A percentile compares a stretch with the other conserved stretches of the same genome.
These are phyloP conservation scores for Smittia sp. DNA, from an alignment of 2,888 invertebrate species.

Conservation along the genomic window DNA sequence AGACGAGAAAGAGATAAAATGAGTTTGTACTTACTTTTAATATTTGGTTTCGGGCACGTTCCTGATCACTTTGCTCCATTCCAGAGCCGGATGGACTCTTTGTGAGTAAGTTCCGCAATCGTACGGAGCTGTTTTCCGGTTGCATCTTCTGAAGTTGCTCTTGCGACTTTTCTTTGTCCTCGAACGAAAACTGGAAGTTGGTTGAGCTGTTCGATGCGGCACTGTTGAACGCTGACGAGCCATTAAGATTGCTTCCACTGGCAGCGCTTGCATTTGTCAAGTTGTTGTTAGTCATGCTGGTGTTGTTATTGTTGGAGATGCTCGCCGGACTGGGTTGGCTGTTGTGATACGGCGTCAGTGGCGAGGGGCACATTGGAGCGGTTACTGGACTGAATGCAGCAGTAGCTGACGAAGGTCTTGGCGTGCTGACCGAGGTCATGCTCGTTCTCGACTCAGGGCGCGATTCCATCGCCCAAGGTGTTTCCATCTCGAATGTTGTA, in stretches of 20 bases:
- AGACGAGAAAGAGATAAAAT: neutral
- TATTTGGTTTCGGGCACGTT: conserved; percentile 47
- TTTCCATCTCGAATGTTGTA: conserved; percentile 62
- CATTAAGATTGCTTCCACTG: conserved; percentile 43
- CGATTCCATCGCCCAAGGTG: conserved; percentile 56
- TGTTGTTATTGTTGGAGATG: conserved; percentile 46
- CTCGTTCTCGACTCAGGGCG: conserved; percentile 66
- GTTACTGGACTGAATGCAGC: conserved; percentile 54
- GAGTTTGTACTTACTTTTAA: conserved; percentile 45
- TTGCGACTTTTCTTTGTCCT: conserved; percentile 45
- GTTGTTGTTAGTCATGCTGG: conserved; percentile 46
- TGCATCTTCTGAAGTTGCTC: conserved; percentile 42
- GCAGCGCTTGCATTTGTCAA: conserved; percentile 45
- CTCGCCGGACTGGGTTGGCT: conserved; percentile 57
- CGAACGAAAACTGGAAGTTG: conserved; percentile 43
- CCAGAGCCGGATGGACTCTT: conserved; percentile 46
- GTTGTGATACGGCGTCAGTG: conserved; percentile 55
- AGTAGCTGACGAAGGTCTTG: conserved; percentile 63
- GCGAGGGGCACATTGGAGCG: conserved; percentile 55
- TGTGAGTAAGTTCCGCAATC: conserved; percentile 56
- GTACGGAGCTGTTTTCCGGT: conserved; percentile 56
- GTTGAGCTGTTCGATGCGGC: conserved; percentile 17
- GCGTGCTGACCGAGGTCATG: conserved; percentile 61
- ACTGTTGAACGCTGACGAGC: conserved; percentile 44
- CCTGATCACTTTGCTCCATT: conserved; percentile 47